Evolutionary conservation across 2,113 vertebrate species (phyloP).

Genomic region (Zosterops japonicus): DNA sequence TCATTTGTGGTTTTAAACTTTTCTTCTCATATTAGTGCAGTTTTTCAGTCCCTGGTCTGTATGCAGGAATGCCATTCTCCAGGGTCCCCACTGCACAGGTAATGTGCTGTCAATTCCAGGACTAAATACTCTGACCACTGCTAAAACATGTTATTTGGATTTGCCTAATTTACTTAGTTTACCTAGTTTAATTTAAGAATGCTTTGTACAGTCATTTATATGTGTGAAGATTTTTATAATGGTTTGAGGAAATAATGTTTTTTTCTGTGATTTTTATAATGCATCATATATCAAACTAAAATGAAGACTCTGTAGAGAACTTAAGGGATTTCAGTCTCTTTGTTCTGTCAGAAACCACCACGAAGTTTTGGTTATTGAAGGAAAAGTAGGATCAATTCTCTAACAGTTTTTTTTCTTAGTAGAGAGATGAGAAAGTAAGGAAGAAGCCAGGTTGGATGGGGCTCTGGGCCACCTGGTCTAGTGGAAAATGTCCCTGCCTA

Average conservation of each 20-base stretch:
- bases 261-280: neutral
- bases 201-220: neutral
- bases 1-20: neutral
- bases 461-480: neutral
- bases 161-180: neutral
- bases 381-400: neutral
- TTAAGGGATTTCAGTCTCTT: neutral
- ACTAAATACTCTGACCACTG: neutral
- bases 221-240: neutral
- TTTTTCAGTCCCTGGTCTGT: neutral
- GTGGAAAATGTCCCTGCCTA: neutral
- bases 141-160: neutral
- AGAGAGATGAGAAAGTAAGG: neutral
- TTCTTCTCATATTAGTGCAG: neutral
- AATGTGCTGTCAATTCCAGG: neutral
- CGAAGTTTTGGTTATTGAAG: neutral
- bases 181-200: neutral
- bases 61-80: neutral
- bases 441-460: neutral
- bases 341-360: neutral
- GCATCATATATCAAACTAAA: neutral
- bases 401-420: neutral
- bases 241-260: neutral
- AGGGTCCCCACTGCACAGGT: rapidly evolving
- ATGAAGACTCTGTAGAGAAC: neutral